These are phyloP conservation scores for Vespertilio murinus DNA, from an alignment of 2,797 vertebrate genomes.

Conservation along the genomic window DNA sequence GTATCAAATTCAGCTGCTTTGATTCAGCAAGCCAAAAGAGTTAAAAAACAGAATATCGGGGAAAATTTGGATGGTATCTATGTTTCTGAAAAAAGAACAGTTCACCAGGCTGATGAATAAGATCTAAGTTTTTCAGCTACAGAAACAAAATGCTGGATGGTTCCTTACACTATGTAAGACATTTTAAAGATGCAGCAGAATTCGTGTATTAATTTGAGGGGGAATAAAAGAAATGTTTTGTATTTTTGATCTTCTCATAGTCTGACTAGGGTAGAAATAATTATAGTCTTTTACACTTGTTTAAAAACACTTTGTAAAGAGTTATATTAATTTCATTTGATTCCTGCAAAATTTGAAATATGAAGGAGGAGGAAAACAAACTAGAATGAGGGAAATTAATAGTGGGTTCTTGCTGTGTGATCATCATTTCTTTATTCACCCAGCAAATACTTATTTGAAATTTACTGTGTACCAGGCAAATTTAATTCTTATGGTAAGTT, in stretches of 20 bases:
- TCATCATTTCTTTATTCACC: slow-evolving; percentile 39
- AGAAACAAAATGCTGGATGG: not conserved
- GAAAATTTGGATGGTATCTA: not conserved
- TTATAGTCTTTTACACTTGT: not conserved
- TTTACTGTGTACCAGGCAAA: not conserved
- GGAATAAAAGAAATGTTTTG: not conserved
- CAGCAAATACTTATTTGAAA: slow-evolving; percentile 19
- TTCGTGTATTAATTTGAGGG: not conserved
- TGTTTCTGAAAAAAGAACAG: not conserved
- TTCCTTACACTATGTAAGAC: not conserved
- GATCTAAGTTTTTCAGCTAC: not conserved
- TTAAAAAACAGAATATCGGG: not conserved
- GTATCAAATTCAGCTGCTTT: not conserved
- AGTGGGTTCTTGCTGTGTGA: not conserved
- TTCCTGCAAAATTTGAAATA: slow-evolving; percentile 47
- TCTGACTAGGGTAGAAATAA: slow-evolving; percentile 30
- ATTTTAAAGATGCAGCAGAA: not conserved
- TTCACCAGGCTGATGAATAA: not conserved
- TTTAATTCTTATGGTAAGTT: not conserved
- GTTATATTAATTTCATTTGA: slow-evolving; percentile 36
- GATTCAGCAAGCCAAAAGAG: not conserved
- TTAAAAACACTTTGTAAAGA: slow-evolving; percentile 40
- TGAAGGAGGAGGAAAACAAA: not conserved
- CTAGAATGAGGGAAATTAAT: slow-evolving; percentile 25
- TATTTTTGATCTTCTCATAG: slow-evolving; percentile 39